These are phyloP conservation scores for Holothuria scabra DNA, from an alignment of 53 echinoderm and acorn worm species.

Conservation along the genomic window DNA sequence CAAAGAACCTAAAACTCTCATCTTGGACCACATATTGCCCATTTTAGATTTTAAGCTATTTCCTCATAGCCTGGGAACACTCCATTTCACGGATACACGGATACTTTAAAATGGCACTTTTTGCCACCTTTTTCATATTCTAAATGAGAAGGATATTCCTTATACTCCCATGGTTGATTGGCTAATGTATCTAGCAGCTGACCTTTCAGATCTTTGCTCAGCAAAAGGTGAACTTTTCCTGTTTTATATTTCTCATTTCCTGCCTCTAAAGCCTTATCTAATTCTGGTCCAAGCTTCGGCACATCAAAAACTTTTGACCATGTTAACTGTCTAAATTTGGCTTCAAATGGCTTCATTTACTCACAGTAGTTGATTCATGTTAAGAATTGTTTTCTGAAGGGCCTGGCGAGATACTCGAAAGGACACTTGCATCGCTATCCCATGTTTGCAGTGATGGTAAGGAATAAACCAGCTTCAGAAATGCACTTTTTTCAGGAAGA, in stretches of 20 bases:
- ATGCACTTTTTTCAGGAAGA: constrained; percentile 5
- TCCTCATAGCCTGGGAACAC: neutral
- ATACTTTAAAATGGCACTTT: neutral
- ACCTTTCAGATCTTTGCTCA: constrained; percentile 14
- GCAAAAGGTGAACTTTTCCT: neutral
- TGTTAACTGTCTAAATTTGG: neutral
- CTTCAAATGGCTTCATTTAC: neutral
- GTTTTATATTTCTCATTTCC: neutral
- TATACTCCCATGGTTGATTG: neutral
- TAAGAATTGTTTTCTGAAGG: neutral
- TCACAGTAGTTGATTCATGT: neutral
- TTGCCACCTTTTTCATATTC: neutral
- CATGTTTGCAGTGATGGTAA: neutral
- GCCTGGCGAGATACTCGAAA: neutral
- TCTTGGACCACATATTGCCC: constrained; percentile 14
- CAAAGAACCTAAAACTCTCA: constrained; percentile 1
- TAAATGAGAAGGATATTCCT: neutral
- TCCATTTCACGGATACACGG: neutral
- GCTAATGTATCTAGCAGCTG: neutral
- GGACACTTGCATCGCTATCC: neutral
- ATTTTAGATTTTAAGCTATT: constrained; percentile 31
- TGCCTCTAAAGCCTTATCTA: neutral
- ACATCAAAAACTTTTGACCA: constrained; percentile 29
- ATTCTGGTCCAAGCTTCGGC: neutral
- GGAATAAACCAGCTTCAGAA: neutral